These are phyloP conservation scores for Cirrhinus mrigala DNA, from an alignment of 2,797 vertebrate genomes.

Conservation along the genomic window DNA sequence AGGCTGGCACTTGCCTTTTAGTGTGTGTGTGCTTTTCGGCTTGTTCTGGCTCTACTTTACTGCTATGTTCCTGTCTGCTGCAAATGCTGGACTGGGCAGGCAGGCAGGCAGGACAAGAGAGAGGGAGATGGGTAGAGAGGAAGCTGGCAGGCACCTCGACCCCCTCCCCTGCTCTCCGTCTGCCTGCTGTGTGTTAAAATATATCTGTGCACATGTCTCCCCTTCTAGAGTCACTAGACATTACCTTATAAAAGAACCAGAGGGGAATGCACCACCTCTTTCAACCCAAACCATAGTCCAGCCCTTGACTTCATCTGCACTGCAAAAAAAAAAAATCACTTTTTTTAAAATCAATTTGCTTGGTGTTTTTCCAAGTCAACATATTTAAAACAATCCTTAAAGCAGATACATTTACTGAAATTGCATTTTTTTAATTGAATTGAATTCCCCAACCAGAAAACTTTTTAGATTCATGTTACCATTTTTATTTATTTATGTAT, in stretches of 20 bases:
- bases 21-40: conserved; percentile 59
- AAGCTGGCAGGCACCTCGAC: conserved; percentile 59
- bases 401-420: neutral
- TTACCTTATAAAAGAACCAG: conserved; percentile 96
- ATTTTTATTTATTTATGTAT: too few species aligned
- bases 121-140: conserved; percentile 36
- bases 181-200: conserved; percentile 82
- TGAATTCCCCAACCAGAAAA: too few species aligned
- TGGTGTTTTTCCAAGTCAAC: neutral
- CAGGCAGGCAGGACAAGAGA: conserved; percentile 49
- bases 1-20: conserved; percentile 74
- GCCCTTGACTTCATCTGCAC: conserved; percentile 34
- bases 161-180: conserved; percentile 62
- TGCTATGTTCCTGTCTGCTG: conserved; percentile 66
- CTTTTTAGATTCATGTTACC: too few species aligned
- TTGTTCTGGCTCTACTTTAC: conserved; percentile 64
- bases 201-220: conserved; percentile 83
- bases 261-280: conserved; percentile 83
- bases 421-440: too few species aligned
- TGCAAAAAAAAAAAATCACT: neutral
- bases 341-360: neutral
- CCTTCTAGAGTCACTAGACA: conserved; percentile 86
- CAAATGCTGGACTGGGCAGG: conserved; percentile 66
- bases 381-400: neutral
- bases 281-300: conserved; percentile 68